phyloP scores from a whole-genome alignment of 1,140 invertebrate species.

The Drosophila oshimai region DNA sequence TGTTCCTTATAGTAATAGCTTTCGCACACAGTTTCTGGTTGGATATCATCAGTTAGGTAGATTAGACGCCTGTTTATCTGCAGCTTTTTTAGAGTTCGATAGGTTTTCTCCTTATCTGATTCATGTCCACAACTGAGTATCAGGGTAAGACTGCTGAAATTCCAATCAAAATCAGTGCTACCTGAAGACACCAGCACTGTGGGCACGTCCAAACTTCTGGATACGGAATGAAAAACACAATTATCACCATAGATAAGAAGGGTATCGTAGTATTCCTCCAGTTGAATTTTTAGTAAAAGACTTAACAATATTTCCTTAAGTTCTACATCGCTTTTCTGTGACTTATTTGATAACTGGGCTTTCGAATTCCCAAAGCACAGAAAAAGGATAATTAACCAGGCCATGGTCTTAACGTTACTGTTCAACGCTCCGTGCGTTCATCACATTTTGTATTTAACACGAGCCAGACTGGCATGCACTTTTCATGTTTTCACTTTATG shows the following conservation, averaged over 20 bases:
- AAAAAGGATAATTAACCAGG: conserved; percentile 3
- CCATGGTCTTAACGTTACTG: conserved; percentile 3
- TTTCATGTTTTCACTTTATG: background rate
- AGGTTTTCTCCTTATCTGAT: conserved; percentile 23
- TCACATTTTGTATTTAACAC: background rate
- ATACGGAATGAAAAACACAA: conserved; percentile 28
- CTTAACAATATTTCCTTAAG: background rate
- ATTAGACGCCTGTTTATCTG: conserved; percentile 29
- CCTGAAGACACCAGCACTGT: conserved; percentile 14
- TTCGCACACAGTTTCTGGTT: conserved; percentile 1
- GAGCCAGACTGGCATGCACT: conserved; percentile 9
- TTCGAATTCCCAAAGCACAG: background rate
- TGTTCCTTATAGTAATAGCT: conserved; percentile 23
- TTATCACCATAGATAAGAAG: conserved; percentile 22
- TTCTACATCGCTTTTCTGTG: background rate
- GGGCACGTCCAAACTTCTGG: background rate
- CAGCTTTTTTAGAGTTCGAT: conserved; percentile 19
- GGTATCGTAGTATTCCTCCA: conserved; percentile 32
- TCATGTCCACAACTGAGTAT: conserved; percentile 21
- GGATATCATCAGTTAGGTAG: background rate
- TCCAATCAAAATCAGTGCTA: conserved; percentile 31
- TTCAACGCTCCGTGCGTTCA: background rate
- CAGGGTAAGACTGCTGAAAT: conserved; percentile 19
- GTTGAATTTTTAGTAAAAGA: conserved; percentile 12
- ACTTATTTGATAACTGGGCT: background rate